Conservation (phyloP, 2,888 invertebrate genomes). For the Dryobotodes eremita region DNA sequence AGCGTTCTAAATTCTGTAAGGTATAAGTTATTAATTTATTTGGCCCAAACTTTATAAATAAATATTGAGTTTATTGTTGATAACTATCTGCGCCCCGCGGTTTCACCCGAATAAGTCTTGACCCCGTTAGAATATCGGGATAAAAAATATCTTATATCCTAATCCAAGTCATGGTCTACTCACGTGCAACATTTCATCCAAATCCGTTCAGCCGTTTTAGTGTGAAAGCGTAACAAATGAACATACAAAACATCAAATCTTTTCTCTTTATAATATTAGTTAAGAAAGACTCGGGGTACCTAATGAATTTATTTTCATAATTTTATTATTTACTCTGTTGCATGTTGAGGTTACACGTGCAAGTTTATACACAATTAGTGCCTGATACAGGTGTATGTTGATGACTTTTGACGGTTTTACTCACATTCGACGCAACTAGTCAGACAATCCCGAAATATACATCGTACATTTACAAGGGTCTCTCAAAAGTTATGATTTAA, state of each 20-base stretch:
- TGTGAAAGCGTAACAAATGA: no score
- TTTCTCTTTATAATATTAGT: no score
- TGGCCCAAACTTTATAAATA: background rate
- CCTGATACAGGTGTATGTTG: background rate
- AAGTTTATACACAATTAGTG: conserved; percentile 7
- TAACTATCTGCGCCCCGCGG: background rate
- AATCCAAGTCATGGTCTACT: no score
- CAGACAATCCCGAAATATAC: background rate
- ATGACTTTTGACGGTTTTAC: background rate
- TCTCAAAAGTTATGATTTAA: conserved; percentile 3
- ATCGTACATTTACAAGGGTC: background rate
- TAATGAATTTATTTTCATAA: no score
- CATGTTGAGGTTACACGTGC: background rate
- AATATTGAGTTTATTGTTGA: background rate
- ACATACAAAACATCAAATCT: no score
- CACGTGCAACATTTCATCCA: no score
- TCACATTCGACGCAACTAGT: background rate
- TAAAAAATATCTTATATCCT: no score
- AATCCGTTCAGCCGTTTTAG: no score
- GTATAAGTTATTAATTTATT: background rate
- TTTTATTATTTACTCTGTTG: background rate
- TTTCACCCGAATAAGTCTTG: no score
- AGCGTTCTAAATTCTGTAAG: background rate
- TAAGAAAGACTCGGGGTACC: background rate
- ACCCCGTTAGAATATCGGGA: no score